Base-by-base conservation (phyloP, 2,888 invertebrate species). In the Noctua janthe region DNA sequence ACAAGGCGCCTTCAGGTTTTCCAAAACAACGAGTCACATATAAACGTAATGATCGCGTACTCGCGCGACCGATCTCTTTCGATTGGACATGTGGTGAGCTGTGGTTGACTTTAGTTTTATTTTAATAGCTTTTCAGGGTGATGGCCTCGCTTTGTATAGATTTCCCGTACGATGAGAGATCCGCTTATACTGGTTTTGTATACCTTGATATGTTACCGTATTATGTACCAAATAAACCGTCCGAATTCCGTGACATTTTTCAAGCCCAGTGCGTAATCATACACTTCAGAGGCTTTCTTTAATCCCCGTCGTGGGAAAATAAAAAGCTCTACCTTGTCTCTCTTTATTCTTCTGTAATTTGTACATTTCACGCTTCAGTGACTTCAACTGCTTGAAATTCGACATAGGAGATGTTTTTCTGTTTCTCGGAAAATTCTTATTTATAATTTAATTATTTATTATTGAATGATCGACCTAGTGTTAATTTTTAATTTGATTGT, bases 251-350 rank as follows among this genome's bases (percentile, higher is more conserved):
- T 6, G 6, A 54, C 67, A 13, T 2, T 67, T 74, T 64, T 43
- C 13, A 51, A 59, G 13, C 29, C 47, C 13, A 79, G 76, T 85
- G 74, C 35, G 71, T 23, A 13, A 1, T 8, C 67, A 69, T 39
- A 51, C 67, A 74, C 39, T 66, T 85, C 56, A 13, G 23, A 84
- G 84, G 83, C 80, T 80, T 89, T 87, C 79, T 87, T 86, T 89
- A 90, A 92, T 91, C 85, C 87, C 88, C 67, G 80, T 79, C 62
- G 84, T 80, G 81, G 82, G 78, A 86, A 90, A 91, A 91, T 90
- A 91, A 91, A 91, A 91, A 78, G 83, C 23, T 82, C 29, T 69
- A 70, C 76, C 77, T 77, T 86, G 87, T 89, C 87, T 91, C 71
- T 67, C 83, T 90, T 86, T 80, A 74, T 87, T 83, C 43, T 49